These are phyloP conservation scores for Tautogolabrus adspersus DNA, from an alignment of 2,113 vertebrate genomes.

Conservation along the genomic window DNA sequence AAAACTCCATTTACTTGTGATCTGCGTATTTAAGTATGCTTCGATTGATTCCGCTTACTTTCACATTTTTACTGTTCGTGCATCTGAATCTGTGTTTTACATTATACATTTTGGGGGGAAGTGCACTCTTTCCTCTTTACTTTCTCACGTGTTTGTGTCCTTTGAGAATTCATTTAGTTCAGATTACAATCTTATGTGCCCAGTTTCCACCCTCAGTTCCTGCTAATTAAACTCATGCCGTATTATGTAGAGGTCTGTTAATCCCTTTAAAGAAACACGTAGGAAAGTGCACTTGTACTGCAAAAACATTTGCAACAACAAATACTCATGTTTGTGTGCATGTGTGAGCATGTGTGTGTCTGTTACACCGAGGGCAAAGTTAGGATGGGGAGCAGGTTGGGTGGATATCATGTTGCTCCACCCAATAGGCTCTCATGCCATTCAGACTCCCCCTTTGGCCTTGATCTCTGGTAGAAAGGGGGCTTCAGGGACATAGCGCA, in stretches of 20 bases:
- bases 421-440: constrained; percentile 65
- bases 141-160: constrained; percentile 2
- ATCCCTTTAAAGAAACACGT: constrained; percentile 38
- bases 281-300: constrained; percentile 9
- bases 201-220: constrained; percentile 30
- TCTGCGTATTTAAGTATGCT: background rate
- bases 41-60: constrained; percentile 3
- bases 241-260: constrained; percentile 29
- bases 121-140: background rate
- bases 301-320: constrained; percentile 6
- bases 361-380: constrained; percentile 44
- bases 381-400: constrained; percentile 23
- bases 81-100: constrained; percentile 4
- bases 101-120: constrained; percentile 17
- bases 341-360: constrained; percentile 20
- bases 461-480: constrained; percentile 58
- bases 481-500: constrained; percentile 26
- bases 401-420: constrained; percentile 57
- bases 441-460: constrained; percentile 45
- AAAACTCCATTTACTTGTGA: constrained; percentile 6
- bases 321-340: constrained; percentile 8
- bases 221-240: constrained; percentile 49
- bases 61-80: background rate
- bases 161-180: constrained; percentile 48
- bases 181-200: constrained; percentile 56